Base-by-base conservation (phyloP, 2,888 invertebrate species). In the Venustoraphidia nigricollis region DNA sequence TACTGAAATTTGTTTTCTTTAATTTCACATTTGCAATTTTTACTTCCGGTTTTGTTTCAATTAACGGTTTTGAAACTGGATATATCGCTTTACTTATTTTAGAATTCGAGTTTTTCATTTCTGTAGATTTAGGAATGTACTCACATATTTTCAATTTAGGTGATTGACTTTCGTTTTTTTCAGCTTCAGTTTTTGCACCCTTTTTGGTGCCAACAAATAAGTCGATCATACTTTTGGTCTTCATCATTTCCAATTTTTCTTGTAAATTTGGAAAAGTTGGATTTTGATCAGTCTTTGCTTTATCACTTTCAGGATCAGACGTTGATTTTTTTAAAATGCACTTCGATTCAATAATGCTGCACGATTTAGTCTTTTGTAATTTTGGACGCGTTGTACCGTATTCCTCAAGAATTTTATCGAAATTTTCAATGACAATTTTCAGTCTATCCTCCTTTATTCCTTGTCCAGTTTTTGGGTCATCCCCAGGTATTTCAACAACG, bases 291-390 rank as follows among this genome's bases (percentile, higher is more conserved):
- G 37, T 41, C 45, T 50, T 46, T 27, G 45, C 43, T 34, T 50
- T 50, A 10, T 51, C 62, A 54, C 63, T 63, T 50, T 69, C 62
- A 1, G 72, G 67, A 56, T 70, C 68, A 4, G 75, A 74, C 56
- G 68, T 68, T 9, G 70, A 65, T 60, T 77, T 78, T 60, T 80
- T 77, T 45, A 79, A 63, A 55, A 81, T 76, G 60, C 81, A 81
- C 51, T 78, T 73, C 1, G 80, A 79, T 62, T 79, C 80, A 47
- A 80, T 80, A 50, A 79, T 79, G 58, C 78, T 78, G 61, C 80
- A 80, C 55, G 81, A 82, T 60, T 80, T 79, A 1, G 82, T 78
- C 61, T 82, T 82, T 57, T 79, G 75, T 55, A 82, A 63, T 62
- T 75, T 77, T 42, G 77, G 76, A 45, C 73, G 70, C 11, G 41